Conservation (phyloP, 2,113 vertebrate genomes). For the Chelonoidis abingdonii region DNA sequence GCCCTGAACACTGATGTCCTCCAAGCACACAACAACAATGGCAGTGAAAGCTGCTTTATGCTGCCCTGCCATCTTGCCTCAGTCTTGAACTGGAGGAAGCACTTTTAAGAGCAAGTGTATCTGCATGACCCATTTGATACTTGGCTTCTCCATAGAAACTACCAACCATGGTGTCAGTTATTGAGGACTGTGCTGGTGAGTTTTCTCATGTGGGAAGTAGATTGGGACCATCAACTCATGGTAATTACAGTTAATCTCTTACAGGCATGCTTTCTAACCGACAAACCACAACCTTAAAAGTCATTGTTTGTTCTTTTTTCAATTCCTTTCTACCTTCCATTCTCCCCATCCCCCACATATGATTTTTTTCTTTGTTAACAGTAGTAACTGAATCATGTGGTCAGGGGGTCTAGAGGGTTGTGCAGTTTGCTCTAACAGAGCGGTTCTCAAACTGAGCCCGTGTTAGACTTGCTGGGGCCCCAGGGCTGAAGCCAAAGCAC, state of each 20-base stretch:
- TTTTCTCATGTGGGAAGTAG: background rate
- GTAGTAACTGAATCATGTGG: background rate
- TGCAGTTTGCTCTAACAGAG: background rate
- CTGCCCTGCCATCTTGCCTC: background rate
- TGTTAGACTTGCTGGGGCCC: no score
- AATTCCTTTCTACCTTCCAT: background rate
- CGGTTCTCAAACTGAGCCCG: no score
- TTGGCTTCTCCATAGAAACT: background rate
- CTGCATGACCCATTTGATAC: background rate
- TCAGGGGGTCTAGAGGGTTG: background rate
- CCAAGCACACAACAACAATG: background rate
- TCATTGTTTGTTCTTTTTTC: background rate
- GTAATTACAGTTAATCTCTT: background rate
- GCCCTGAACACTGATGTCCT: background rate
- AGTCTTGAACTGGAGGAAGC: background rate
- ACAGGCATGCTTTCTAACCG: background rate
- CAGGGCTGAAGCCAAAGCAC: no score
- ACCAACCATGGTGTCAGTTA: background rate
- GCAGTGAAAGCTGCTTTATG: background rate
- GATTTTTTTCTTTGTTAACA: background rate
- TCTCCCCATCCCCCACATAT: background rate
- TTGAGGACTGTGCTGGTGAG: background rate
- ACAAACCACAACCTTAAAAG: background rate
- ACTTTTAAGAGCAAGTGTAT: background rate
- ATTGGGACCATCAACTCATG: background rate